Evolutionary conservation across 1,140 invertebrate genomes (phyloP), one percentile per base, ranked within the genome.

Genomic region (Dinothrombium tinctorium): DNA sequence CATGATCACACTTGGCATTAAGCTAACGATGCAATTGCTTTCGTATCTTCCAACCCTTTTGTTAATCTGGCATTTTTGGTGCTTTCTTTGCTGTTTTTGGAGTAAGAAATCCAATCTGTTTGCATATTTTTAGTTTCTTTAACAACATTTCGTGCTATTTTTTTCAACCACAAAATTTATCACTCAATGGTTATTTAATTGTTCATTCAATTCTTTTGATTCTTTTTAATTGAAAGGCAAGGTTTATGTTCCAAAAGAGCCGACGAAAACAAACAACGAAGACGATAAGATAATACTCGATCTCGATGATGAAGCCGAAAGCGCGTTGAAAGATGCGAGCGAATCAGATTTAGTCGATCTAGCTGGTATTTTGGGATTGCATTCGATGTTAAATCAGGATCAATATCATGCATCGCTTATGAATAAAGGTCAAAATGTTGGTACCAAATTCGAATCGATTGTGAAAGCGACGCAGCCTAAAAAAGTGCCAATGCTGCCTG

Each of bases 361-460:
- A 52, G 92, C 92, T 54, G 86, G 86, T 84, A 92, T 95, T 61
- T 68, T 96, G 46, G 92, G 92, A 52, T 92, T 99, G 66, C 90
- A 96, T 63, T 95, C 89, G 37, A 94, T 98, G 81, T 81, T 99
- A 74, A 98, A 95, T 63, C 92, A 98, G 68, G 87, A 94, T 58
- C 92, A 99, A 61, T 99, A 94, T 61, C 86, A 96, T 62, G 87
- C 89, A 38, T 92, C 89, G 29, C 59, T 89, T 37, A 58, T 83
- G 42, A 87, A 87, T 62, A 86, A 84, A 61, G 78, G 77, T 15
- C 78, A 84, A 57, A 76, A 76, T n/a, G 24, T 49, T n/a, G 54
- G 48, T n/a, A 41, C 37, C 14, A 55, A 51, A 40, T 56, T 56
- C 54, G 48, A 56, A 44, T 86, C 83, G 50, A 75, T 89, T 49